Evolutionary conservation across 2,797 vertebrate genomes (phyloP).

Genomic region (Sebastes baramenuke): DNA sequence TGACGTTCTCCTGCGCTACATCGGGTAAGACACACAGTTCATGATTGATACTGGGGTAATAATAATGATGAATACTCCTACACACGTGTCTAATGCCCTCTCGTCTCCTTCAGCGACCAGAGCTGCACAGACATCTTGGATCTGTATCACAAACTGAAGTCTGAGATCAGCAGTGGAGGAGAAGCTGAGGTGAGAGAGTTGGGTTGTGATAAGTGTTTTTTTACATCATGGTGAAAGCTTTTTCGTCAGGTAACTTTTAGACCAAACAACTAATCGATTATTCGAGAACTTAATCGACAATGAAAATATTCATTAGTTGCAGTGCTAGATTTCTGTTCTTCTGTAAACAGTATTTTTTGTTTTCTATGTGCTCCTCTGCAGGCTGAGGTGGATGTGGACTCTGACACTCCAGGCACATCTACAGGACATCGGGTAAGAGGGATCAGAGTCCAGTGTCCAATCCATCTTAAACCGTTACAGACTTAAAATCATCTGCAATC

Average conservation of each 20-base stretch:
- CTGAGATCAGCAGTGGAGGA: constrained; percentile 89
- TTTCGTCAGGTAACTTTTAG: neutral
- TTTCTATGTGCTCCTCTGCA: constrained; percentile 60
- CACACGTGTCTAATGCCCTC: neutral
- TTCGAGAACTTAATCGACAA: too few relatives aligned
- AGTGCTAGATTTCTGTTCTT: neutral
- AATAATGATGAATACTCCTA: neutral
- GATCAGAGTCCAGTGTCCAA: neutral
- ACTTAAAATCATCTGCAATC: neutral
- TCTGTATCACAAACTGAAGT: constrained; percentile 90
- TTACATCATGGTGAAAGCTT: neutral
- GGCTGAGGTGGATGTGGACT: constrained; percentile 92
- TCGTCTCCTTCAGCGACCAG: constrained; percentile 87
- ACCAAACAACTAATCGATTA: too few relatives aligned
- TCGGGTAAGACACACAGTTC: constrained; percentile 84
- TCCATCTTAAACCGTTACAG: neutral
- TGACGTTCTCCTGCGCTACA: constrained; percentile 93
- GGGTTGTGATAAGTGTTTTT: neutral
- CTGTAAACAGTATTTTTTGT: neutral
- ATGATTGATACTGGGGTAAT: neutral
- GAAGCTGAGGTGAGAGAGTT: constrained; percentile 84
- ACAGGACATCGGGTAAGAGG: constrained; percentile 87
- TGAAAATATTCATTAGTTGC: too few relatives aligned
- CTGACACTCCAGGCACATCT: constrained; percentile 95
- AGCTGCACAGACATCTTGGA: constrained; percentile 93